Conservation (phyloP, 2,888 invertebrate species). For the Bhutanitis thaidina region DNA sequence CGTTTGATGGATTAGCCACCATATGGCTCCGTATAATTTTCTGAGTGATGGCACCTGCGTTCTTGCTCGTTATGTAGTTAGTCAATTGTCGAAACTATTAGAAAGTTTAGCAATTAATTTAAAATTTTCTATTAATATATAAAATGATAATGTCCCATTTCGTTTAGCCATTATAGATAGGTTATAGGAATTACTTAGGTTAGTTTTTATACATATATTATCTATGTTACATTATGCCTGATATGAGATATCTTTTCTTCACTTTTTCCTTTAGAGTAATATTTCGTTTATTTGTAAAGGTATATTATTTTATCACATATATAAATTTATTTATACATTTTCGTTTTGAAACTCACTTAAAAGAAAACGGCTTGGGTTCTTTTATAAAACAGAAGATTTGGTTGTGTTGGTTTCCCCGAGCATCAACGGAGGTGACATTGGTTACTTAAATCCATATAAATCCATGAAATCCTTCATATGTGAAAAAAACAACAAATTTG, state of each 20-base stretch:
- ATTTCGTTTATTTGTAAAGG: too few species aligned
- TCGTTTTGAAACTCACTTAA: slow-evolving; percentile 57
- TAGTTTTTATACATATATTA: too few species aligned
- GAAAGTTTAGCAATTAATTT: too few species aligned
- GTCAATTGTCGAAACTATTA: background rate
- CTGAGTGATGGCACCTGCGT: slow-evolving; percentile 68
- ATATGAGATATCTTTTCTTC: too few species aligned
- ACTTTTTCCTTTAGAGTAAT: too few species aligned
- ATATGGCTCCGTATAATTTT: slow-evolving; percentile 75
- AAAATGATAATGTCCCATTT: too few species aligned
- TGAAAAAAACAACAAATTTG: slow-evolving; percentile 50
- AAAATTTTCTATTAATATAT: background rate
- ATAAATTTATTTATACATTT: too few species aligned
- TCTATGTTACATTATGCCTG: too few species aligned
- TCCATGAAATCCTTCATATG: slow-evolving; percentile 47
- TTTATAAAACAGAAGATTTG: slow-evolving; percentile 52
- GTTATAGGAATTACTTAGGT: too few species aligned
- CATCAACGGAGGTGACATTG: slow-evolving; percentile 59
- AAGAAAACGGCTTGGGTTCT: slow-evolving; percentile 54
- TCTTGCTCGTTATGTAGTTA: slow-evolving; percentile 38
- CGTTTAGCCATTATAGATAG: too few species aligned
- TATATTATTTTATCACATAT: too few species aligned
- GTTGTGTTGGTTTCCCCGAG: slow-evolving; percentile 52
- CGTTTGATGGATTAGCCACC: slow-evolving; percentile 76
- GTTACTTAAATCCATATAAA: slow-evolving; percentile 68